Evolutionary conservation across 2,113 vertebrate species (phyloP).

Genomic region (Apus apus): DNA sequence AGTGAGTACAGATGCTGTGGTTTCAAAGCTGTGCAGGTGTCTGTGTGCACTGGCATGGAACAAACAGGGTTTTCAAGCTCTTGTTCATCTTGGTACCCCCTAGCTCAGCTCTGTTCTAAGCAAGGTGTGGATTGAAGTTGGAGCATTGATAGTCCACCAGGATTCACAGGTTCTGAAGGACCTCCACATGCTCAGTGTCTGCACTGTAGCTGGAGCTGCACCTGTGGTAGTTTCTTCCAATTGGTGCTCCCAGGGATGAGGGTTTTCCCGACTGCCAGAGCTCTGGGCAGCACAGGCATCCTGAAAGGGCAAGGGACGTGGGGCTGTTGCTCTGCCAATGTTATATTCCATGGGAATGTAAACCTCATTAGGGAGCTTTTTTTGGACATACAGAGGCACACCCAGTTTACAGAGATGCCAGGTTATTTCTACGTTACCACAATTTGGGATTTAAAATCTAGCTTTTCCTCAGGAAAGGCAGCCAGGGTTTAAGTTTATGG

Average conservation of each 20-base stretch:
- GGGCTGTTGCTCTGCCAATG: not conserved
- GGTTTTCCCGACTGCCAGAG: not conserved
- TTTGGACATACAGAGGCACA: not conserved
- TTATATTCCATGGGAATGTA: not conserved
- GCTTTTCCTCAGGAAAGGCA: not conserved
- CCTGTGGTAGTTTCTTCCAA: not conserved
- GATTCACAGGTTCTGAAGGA: not conserved
- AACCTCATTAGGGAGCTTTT: rapidly evolving
- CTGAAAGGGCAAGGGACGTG: not conserved
- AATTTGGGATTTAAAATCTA: not conserved
- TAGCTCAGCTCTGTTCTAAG: not conserved
- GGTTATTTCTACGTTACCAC: not conserved
- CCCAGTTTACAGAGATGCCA: not conserved
- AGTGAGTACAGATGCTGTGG: not conserved
- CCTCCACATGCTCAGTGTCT: rapidly evolving
- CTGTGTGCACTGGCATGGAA: not conserved
- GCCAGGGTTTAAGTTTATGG: not conserved
- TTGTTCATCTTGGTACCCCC: not conserved
- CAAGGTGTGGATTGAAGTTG: not conserved
- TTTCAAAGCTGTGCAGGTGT: not conserved
- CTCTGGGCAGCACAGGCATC: not conserved
- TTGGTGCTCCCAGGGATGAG: not conserved
- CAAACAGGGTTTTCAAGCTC: not conserved
- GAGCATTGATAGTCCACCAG: not conserved
- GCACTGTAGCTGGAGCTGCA: not conserved